phyloP scores from a whole-genome alignment of 2,797 vertebrate genomes.

The Anas capensis region DNA sequence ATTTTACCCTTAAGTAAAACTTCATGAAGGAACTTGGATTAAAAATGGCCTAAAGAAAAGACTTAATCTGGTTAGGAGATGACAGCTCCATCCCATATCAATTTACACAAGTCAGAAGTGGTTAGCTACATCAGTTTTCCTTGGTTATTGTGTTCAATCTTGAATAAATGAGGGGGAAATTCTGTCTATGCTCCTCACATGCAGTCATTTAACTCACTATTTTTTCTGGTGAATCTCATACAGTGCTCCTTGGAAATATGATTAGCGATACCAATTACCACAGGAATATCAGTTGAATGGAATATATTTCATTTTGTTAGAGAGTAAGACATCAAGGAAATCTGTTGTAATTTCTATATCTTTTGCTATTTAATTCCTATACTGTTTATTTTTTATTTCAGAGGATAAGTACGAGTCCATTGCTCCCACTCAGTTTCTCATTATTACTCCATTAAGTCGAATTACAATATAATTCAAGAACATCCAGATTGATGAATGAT shows the following conservation, averaged over 20 bases:
- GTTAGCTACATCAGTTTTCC: conserved; percentile 59
- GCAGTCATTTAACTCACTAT: conserved; percentile 54
- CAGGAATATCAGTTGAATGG: neutral
- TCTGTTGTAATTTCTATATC: neutral
- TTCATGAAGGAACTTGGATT: conserved; percentile 15
- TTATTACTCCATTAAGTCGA: conserved; percentile 40
- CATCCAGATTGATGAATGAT: conserved; percentile 13
- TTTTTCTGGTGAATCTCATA: conserved; percentile 34
- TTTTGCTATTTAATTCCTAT: conserved; percentile 11
- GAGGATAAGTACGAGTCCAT: neutral
- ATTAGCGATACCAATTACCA: conserved; percentile 39
- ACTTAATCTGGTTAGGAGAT: conserved; percentile 64
- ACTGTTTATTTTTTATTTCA: conserved; percentile 29
- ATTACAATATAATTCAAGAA: conserved; percentile 28
- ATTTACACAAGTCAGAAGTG: conserved; percentile 61
- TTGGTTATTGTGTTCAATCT: conserved; percentile 51
- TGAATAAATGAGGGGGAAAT: conserved; percentile 61
- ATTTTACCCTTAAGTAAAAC: conserved; percentile 43
- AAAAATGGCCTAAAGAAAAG: conserved; percentile 55
- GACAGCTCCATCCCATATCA: conserved; percentile 64
- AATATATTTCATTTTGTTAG: conserved; percentile 37
- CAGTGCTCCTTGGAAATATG: conserved; percentile 29
- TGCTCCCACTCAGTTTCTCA: conserved; percentile 18
- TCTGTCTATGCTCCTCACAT: conserved; percentile 30
- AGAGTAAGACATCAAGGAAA: neutral